A percentile compares a stretch with the other conserved stretches of the same genome.
phyloP scores from a whole-genome alignment of 35 echinoderm and acorn worm species.

The Heliocidaris erythrogramma region DNA sequence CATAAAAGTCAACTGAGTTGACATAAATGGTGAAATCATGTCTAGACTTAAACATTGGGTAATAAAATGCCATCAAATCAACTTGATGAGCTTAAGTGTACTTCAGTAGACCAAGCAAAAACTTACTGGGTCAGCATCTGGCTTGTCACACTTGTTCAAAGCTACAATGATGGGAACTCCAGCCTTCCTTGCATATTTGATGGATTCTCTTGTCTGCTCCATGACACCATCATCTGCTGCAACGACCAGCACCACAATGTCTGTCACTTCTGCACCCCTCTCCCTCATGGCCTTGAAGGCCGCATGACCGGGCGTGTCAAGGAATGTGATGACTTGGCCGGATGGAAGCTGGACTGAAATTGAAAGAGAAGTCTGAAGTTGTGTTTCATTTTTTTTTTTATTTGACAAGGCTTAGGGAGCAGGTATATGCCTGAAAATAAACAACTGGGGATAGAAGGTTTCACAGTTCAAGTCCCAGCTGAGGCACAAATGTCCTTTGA shows the following conservation, averaged over 20 bases:
- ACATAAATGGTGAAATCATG: no score
- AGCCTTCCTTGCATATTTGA: constrained; percentile 86
- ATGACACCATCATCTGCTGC: constrained; percentile 98
- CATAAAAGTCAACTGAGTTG: no score
- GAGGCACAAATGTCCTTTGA: no score
- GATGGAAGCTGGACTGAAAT: constrained; percentile 70
- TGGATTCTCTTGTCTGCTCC: constrained; percentile 98
- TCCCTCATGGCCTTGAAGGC: constrained; percentile 94
- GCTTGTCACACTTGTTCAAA: constrained; percentile 96
- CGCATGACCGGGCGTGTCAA: constrained; percentile 96
- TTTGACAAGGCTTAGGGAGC: no score
- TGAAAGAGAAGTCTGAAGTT: constrained; percentile 28
- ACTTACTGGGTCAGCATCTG: constrained; percentile 93
- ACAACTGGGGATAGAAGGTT: no score
- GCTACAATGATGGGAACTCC: constrained; percentile 93
- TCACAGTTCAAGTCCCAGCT: no score
- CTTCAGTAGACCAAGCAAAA: background rate
- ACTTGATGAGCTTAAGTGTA: no score
- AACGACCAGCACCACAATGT: constrained; percentile 92
- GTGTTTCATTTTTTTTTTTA: background rate
- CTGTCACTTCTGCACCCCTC: constrained; percentile 90
- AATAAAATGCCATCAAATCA: no score
- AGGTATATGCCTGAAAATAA: no score
- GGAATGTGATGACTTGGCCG: constrained; percentile 81
- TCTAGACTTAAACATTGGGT: no score